Conservation (phyloP, 2,888 invertebrate genomes). For the Clivina fossor region DNA sequence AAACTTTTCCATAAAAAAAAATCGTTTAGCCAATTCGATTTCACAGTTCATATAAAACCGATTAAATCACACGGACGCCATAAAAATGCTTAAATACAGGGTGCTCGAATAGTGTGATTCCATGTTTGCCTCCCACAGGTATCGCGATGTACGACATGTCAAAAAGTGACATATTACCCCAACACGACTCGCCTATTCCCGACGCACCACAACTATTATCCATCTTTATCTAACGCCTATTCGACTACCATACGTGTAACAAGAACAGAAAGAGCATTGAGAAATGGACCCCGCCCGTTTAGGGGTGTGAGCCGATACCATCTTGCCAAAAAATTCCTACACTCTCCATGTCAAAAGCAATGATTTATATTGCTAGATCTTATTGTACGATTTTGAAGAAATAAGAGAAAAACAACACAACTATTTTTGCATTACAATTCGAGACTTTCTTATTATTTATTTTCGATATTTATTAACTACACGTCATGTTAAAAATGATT, state of each 20-base stretch:
- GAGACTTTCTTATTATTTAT: constrained; percentile 16
- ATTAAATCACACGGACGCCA: too few species aligned
- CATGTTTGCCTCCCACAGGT: constrained; percentile 47
- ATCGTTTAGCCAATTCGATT: too few species aligned
- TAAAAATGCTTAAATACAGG: too few species aligned
- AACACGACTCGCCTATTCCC: constrained; percentile 17
- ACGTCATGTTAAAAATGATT: neutral
- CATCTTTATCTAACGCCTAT: neutral
- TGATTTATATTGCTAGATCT: constrained; percentile 24
- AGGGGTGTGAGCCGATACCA: constrained; percentile 40
- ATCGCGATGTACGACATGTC: constrained; percentile 49
- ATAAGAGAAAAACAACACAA: neutral
- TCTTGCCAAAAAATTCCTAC: constrained; percentile 49
- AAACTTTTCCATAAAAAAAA: neutral
- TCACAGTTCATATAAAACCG: too few species aligned
- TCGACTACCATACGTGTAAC: neutral
- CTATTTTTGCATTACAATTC: constrained; percentile 22
- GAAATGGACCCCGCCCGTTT: constrained; percentile 29
- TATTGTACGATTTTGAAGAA: constrained; percentile 16
- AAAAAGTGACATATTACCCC: constrained; percentile 52
- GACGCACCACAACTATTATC: neutral
- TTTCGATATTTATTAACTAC: neutral
- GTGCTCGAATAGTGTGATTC: constrained; percentile 8
- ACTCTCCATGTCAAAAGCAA: constrained; percentile 13
- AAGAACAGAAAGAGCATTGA: neutral